A percentile compares a stretch with the other conserved stretches of the same genome.
These are phyloP conservation scores for Drosophila mulleri DNA, from an alignment of 2,888 invertebrate genomes.

Conservation along the genomic window DNA sequence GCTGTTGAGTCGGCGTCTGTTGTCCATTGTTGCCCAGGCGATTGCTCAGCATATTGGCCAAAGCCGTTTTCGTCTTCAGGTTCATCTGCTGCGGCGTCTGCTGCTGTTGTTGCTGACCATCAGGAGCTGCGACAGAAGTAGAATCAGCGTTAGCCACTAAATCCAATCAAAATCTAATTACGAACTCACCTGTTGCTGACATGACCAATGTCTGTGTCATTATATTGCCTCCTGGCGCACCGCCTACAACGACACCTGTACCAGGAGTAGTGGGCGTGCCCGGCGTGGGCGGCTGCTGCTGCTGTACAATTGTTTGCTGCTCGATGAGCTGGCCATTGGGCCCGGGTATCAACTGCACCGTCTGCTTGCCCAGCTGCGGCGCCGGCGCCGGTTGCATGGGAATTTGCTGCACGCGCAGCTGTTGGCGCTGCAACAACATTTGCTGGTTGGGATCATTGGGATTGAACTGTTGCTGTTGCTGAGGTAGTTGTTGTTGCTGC, in stretches of 20 bases:
- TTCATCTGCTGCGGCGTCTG: slow-evolving; percentile 89
- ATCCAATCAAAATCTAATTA: neutral
- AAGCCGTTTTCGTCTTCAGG: slow-evolving; percentile 95
- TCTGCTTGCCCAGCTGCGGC: slow-evolving; percentile 75
- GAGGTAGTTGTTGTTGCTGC: slow-evolving; percentile 58
- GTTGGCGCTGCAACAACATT: slow-evolving; percentile 83
- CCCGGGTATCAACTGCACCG: slow-evolving; percentile 81
- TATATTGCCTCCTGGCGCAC: slow-evolving; percentile 54
- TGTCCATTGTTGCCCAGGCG: slow-evolving; percentile 88
- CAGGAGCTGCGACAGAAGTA: slow-evolving; percentile 29
- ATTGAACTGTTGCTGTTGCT: slow-evolving; percentile 72
- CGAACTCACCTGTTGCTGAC: slow-evolving; percentile 56
- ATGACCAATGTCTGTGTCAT: slow-evolving; percentile 80
- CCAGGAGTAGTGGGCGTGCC: slow-evolving; percentile 67
- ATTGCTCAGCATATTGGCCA: slow-evolving; percentile 97
- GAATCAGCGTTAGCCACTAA: neutral
- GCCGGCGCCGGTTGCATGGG: slow-evolving; percentile 76
- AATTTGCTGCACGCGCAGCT: slow-evolving; percentile 82
- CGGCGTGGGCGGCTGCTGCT: slow-evolving; percentile 52
- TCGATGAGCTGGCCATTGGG: slow-evolving; percentile 74
- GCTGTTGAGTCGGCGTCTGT: slow-evolving; percentile 52
- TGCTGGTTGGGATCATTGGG: slow-evolving; percentile 84
- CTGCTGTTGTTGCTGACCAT: slow-evolving; percentile 85
- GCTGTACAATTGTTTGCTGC: slow-evolving; percentile 72
- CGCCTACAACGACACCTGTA: slow-evolving; percentile 43